Evolutionary conservation across 2,797 vertebrate species (phyloP), one percentile per base, ranked within the genome.

Genomic region (Nothura maculosa): DNA sequence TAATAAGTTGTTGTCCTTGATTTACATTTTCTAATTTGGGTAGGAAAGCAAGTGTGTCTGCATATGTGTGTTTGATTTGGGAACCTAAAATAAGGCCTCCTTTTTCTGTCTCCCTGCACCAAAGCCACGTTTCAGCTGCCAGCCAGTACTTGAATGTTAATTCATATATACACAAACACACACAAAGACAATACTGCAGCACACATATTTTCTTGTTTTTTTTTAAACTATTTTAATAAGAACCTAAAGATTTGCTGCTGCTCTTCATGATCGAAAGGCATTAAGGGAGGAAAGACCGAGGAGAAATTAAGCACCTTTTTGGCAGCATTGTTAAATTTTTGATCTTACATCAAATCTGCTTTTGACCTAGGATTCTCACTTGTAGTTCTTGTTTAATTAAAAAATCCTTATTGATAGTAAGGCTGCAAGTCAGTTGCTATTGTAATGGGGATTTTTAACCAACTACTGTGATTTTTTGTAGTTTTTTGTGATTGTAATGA

Each of bases 401-500:
- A 92, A 93, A 89, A 83, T 70, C 79, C 81, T 78, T 83, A 69
- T 76, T 89, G 20, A 70, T 90, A 94, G 89, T 62, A 90, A 68
- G 62, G 81, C 87, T 84, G 61, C 1, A 30, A 91, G 67, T 78
- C 72, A 91, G 96, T 96, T 97, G 94, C 96, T 96, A 96, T 96
- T 94, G 93, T 80, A 69, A 72, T 96, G 45, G 62, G 76, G 34
- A 66, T 55, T 74, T 81, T 75, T 14, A 83, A 63, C 89, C 87
- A 95, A 79, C 91, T 3, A 0, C 2, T 42, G 93, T 81, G 57
- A 87, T 95, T 94, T 94, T 62, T 90, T 43, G 42, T 43, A 17
- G 42, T 43, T 43, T 43, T 43, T 43, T 43, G 16, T 43, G 42
- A 43, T 43, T 43, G 42, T 43, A 73, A 30, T 79, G 70, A 77